phyloP scores from a whole-genome alignment of 2,797 vertebrate species.

The Crax fasciolata region DNA sequence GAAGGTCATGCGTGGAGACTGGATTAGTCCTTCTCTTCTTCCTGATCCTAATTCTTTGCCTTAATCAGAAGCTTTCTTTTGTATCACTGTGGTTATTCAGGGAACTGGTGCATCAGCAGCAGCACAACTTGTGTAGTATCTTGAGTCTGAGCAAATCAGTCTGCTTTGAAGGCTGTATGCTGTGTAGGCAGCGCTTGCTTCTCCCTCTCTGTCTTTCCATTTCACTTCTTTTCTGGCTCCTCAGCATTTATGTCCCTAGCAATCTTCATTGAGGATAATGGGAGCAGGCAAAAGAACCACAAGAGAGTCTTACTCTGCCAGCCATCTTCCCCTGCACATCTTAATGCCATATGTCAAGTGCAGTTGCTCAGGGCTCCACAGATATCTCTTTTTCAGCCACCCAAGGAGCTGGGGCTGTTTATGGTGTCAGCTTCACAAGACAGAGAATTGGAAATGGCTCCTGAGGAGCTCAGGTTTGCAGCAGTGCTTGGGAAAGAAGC shows the following conservation, averaged over 20 bases:
- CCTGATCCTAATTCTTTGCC: background rate
- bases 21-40: background rate
- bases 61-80: conserved; percentile 27
- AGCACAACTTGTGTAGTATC: background rate
- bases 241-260: conserved; percentile 53
- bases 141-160: conserved; percentile 20
- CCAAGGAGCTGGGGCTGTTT: conserved; percentile 40
- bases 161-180: conserved; percentile 7
- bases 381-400: conserved; percentile 62
- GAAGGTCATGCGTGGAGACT: background rate
- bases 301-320: conserved; percentile 53
- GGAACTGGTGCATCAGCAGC: background rate
- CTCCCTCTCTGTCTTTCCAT: background rate
- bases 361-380: conserved; percentile 60
- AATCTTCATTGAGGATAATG: conserved; percentile 67
- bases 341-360: conserved; percentile 74
- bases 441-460: conserved; percentile 33
- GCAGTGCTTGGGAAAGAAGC: background rate
- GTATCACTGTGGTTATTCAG: background rate
- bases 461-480: conserved; percentile 10
- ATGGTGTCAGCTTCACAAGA: background rate
- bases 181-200: conserved; percentile 26
- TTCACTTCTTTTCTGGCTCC: conserved; percentile 41
- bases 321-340: conserved; percentile 60
- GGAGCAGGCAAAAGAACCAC: conserved; percentile 68